These are phyloP conservation scores for Mythimna impura DNA, from an alignment of 2,888 invertebrate species.

Conservation along the genomic window DNA sequence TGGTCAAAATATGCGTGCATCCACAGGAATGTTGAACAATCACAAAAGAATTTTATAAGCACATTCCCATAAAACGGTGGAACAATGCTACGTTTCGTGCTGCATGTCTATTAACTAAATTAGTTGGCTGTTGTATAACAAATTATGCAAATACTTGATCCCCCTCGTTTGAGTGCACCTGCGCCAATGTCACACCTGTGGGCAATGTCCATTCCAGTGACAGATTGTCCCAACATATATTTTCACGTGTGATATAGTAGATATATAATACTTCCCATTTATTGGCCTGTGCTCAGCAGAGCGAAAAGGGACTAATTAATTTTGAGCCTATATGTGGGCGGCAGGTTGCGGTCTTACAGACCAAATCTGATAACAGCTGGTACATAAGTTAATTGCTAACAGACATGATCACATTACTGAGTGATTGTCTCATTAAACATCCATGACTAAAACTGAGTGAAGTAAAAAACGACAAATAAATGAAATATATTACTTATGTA, in stretches of 20 bases:
- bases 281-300: constrained; percentile 21
- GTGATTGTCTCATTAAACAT: too few species aligned
- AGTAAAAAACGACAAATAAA: not conserved
- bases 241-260: constrained; percentile 1
- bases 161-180: constrained; percentile 56
- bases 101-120: constrained; percentile 55
- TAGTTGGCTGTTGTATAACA: constrained; percentile 55
- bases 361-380: constrained; percentile 6
- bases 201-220: constrained; percentile 39
- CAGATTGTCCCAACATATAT: constrained; percentile 44
- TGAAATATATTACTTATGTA: not conserved
- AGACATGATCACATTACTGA: not conserved
- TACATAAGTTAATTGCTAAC: not conserved
- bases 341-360: not conserved
- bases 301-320: constrained; percentile 41
- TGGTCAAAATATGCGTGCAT: not conserved
- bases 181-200: constrained; percentile 60
- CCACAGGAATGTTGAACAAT: constrained; percentile 16
- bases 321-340: constrained; percentile 6
- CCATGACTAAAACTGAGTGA: not conserved
- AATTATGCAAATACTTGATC: constrained; percentile 63
- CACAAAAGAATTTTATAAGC: constrained; percentile 28
- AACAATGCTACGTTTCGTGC: constrained; percentile 42
- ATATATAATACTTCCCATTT: not conserved
- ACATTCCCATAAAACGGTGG: constrained; percentile 39